Evolutionary conservation across 2,797 vertebrate species (phyloP), one percentile per base, ranked within the genome.

Genomic region (Bovichtus variegatus): DNA sequence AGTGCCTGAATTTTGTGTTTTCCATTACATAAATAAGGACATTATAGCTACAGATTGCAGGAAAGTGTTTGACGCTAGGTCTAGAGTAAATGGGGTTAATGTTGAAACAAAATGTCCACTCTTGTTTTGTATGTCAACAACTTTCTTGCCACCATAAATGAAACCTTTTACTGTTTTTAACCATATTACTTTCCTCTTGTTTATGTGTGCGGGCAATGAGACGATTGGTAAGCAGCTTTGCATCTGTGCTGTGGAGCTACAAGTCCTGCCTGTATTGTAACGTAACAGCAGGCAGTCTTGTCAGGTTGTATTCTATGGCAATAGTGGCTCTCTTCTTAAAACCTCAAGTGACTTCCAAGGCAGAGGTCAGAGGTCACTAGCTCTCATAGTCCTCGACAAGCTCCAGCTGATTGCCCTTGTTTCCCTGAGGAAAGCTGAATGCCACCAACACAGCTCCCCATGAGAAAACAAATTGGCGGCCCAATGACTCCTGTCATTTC

Each of bases 401-500:
- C 81, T 76, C 51, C 78, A 80, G 84, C 86, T 89, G 88, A 93
- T 90, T 90, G 80, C 81, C 83, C 87, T 84, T 66, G 82, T 89
- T 91, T 88, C 83, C 85, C 79, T 1, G 16, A 85, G 80, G 86
- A 88, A 86, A 86, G 74, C 76, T 19, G 51, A 84, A 71, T 57
- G 76, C 83, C 81, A 83, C 86, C 90, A 90, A 89, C 88, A 85
- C 75, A 47, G 76, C 67, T 74, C 65, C 89, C 86, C 90, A 58
- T 54, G 85, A 83, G 91, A 75, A 91, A 89, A 91, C 80, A 89
- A 88, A 90, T 88, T 85, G 88, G 84, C 82, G 70, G 38, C 76
- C 74, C 80, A 84, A 62, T 88, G 80, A 85, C 83, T 87, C 78
- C 86, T 91, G 92, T 90, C 89, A 87, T 90, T 89, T 87, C 78